These are phyloP conservation scores for Capromys pilorides DNA, from an alignment of 2,797 vertebrate genomes.

Conservation along the genomic window DNA sequence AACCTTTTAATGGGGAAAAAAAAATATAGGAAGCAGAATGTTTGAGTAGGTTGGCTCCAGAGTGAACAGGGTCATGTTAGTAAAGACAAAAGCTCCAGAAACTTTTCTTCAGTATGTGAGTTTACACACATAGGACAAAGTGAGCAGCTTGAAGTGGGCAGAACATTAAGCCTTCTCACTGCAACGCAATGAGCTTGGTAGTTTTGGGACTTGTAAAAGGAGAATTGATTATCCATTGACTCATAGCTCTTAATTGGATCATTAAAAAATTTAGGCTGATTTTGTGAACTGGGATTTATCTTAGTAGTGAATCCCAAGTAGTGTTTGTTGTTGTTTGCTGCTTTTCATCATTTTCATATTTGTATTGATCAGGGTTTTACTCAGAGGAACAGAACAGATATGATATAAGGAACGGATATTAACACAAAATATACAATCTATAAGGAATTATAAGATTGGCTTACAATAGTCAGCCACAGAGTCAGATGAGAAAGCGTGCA, in stretches of 20 bases:
- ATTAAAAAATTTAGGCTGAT: conserved; percentile 1
- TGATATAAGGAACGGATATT: too few relatives aligned
- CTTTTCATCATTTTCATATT: not conserved
- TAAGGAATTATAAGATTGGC: too few relatives aligned
- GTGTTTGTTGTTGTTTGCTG: not conserved
- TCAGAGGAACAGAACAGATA: too few relatives aligned
- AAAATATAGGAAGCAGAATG: not conserved
- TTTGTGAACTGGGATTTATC: not conserved
- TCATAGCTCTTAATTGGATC: not conserved
- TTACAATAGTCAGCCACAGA: too few relatives aligned
- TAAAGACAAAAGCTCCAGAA: not conserved
- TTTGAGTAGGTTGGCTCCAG: not conserved
- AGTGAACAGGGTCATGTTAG: not conserved
- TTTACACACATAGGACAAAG: not conserved
- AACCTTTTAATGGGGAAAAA: not conserved
- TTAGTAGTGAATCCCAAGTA: not conserved
- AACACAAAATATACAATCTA: too few relatives aligned
- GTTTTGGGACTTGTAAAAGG: not conserved
- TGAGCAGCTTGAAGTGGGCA: not conserved
- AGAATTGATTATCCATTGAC: not conserved
- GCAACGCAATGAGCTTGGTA: not conserved
- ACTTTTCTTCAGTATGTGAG: not conserved
- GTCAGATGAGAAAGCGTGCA: too few relatives aligned
- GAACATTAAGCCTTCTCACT: not conserved
- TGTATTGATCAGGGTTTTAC: too few relatives aligned